These are phyloP conservation scores for Sarcophaga peregrina DNA, from an alignment of 1,140 invertebrate species.

Conservation along the genomic window DNA sequence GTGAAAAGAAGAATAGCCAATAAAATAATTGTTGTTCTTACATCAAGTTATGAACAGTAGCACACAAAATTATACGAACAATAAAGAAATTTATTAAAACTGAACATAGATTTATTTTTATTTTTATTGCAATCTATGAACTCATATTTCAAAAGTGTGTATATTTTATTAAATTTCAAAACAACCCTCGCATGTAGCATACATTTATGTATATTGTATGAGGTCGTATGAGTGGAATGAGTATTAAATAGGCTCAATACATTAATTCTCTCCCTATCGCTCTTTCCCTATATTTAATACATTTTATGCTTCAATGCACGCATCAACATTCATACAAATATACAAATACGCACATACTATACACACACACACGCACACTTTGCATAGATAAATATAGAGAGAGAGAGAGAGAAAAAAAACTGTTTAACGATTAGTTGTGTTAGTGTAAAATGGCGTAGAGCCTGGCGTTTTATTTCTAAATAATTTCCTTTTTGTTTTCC, in stretches of 20 bases:
- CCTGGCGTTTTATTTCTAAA: slow-evolving; percentile 9
- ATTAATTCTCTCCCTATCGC: slow-evolving; percentile 3
- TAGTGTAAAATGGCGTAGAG: slow-evolving; percentile 33
- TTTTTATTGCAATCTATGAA: no score
- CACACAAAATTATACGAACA: no score
- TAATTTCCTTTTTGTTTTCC: no score
- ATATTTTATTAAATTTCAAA: background rate
- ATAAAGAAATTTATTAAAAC: no score
- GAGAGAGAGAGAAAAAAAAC: background rate
- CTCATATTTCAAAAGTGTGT: no score
- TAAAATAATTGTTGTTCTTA: no score
- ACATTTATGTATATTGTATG: slow-evolving; percentile 7
- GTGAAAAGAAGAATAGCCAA: no score
- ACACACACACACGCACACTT: background rate
- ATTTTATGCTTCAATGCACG: slow-evolving; percentile 18
- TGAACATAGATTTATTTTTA: no score
- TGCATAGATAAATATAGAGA: background rate
- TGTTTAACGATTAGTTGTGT: slow-evolving; percentile 39
- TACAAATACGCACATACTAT: background rate
- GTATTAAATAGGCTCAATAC: slow-evolving; percentile 13
- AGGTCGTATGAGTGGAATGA: background rate
- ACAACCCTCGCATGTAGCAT: background rate
- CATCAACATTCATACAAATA: background rate
- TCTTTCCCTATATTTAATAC: background rate
- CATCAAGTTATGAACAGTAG: no score